Percentiles rank a stretch among this genome's conserved stretches.
These are phyloP conservation scores for Trichomalopsis sarcophagae DNA, from an alignment of 1,140 invertebrate genomes.

Conservation along the genomic window DNA sequence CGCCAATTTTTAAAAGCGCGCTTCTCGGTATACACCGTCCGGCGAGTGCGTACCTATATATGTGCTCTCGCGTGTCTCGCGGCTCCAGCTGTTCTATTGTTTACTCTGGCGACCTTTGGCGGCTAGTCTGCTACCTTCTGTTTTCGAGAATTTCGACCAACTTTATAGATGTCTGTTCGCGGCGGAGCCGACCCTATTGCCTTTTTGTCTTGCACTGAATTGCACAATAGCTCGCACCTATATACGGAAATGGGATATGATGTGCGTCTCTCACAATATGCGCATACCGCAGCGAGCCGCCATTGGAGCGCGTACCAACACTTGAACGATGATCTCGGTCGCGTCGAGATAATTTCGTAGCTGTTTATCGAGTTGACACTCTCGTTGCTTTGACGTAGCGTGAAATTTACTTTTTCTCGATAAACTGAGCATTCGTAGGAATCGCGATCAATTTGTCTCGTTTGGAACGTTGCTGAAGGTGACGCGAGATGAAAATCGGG, in stretches of 20 bases:
- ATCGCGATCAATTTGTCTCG: neutral
- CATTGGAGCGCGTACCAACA: constrained; percentile 1
- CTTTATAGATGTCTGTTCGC: neutral
- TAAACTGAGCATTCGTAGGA: neutral
- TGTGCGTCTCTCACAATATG: neutral
- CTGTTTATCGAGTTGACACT: neutral
- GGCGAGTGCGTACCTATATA: too few species aligned
- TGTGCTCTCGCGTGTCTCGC: neutral
- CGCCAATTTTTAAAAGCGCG: constrained; percentile 47
- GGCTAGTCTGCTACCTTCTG: too few species aligned
- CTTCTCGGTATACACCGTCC: too few species aligned
- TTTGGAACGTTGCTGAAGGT: neutral
- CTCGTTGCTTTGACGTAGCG: neutral
- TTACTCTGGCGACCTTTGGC: neutral
- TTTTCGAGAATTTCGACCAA: neutral
- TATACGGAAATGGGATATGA: constrained; percentile 18
- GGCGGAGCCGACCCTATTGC: neutral
- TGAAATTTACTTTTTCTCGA: neutral
- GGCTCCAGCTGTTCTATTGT: neutral
- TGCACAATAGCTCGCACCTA: neutral
- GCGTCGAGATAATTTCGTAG: neutral
- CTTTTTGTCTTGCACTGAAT: neutral
- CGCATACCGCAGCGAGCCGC: neutral
- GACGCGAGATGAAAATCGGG: neutral
- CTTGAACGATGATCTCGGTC: neutral